These are phyloP conservation scores for Cephus cinctus DNA, from an alignment of 1,140 invertebrate genomes.

Conservation along the genomic window DNA sequence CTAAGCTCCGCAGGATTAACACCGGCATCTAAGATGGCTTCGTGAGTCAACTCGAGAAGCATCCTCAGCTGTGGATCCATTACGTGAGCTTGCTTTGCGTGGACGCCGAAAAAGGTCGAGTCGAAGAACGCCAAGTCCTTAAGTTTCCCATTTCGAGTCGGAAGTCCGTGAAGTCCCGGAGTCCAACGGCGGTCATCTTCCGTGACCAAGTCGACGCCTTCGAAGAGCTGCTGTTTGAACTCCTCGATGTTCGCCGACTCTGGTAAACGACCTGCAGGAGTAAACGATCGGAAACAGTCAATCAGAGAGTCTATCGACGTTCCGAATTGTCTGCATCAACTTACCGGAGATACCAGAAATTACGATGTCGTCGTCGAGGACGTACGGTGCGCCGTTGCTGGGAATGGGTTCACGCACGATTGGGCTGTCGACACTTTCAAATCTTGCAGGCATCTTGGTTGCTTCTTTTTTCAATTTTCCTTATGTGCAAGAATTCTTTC, in stretches of 20 bases:
- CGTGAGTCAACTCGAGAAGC: slow-evolving; percentile 90
- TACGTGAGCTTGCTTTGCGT: slow-evolving; percentile 87
- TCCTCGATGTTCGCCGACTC: slow-evolving; percentile 86
- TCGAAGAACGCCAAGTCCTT: slow-evolving; percentile 88
- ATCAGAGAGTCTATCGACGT: neutral
- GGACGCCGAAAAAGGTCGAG: slow-evolving; percentile 91
- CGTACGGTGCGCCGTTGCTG: slow-evolving; percentile 35
- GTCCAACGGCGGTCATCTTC: slow-evolving; percentile 83
- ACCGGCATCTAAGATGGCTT: slow-evolving; percentile 93
- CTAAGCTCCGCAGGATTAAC: slow-evolving; percentile 77
- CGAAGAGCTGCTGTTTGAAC: slow-evolving; percentile 83
- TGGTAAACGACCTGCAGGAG: slow-evolving; percentile 69
- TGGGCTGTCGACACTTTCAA: slow-evolving; percentile 48
- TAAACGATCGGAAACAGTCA: neutral
- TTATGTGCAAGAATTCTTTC: neutral
- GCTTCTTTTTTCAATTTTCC: slow-evolving; percentile 4
- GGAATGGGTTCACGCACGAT: slow-evolving; percentile 35
- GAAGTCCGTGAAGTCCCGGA: slow-evolving; percentile 75
- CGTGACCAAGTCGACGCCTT: slow-evolving; percentile 85
- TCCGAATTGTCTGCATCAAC: neutral
- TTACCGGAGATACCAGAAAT: slow-evolving; percentile 82
- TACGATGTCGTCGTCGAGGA: slow-evolving; percentile 73
- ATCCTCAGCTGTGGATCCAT: slow-evolving; percentile 96
- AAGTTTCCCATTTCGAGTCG: slow-evolving; percentile 82
- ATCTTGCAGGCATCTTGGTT: slow-evolving; percentile 63